Percentiles rank a stretch among this genome's conserved stretches.
Conservation (phyloP, 2,797 vertebrate species). For the Danio aesculapii region DNA sequence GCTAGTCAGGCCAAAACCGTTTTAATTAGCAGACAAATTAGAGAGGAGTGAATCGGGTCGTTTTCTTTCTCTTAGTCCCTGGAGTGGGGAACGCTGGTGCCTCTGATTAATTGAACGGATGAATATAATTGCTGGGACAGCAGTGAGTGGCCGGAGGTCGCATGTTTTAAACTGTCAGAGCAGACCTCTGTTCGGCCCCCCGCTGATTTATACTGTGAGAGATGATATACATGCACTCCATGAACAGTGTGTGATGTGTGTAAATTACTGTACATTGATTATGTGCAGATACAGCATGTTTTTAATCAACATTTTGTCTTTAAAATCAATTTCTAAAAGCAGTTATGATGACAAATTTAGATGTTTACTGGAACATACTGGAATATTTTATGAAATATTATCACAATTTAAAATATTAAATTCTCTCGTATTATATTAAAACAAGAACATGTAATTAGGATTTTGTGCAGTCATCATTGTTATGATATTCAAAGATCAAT, state of each 20-base stretch:
- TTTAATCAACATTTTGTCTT: conserved; percentile 25
- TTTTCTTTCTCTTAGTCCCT: conserved; percentile 58
- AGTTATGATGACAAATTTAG: conserved; percentile 6
- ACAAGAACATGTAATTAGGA: no score
- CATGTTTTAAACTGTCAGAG: conserved; percentile 62
- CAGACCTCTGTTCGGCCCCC: conserved; percentile 51
- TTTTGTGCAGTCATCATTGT: no score
- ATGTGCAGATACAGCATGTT: conserved; percentile 9
- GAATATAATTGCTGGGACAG: conserved; percentile 67
- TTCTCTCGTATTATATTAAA: no score
- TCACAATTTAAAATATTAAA: no score
- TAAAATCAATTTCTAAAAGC: conserved; percentile 21
- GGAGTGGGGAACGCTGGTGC: neutral
- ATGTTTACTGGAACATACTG: no score
- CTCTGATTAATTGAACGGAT: conserved; percentile 78
- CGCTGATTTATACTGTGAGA: conserved; percentile 38
- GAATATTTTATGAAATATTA: no score
- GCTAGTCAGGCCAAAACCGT: conserved; percentile 49
- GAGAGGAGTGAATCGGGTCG: conserved; percentile 78
- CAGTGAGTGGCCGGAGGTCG: conserved; percentile 51
- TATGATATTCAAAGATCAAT: no score
- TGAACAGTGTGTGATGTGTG: no score
- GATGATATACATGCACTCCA: conserved; percentile 28
- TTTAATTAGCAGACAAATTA: conserved; percentile 86
- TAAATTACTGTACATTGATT: conserved; percentile 4